phyloP scores from a whole-genome alignment of 2,797 vertebrate genomes.

The Sebastes nivosus region DNA sequence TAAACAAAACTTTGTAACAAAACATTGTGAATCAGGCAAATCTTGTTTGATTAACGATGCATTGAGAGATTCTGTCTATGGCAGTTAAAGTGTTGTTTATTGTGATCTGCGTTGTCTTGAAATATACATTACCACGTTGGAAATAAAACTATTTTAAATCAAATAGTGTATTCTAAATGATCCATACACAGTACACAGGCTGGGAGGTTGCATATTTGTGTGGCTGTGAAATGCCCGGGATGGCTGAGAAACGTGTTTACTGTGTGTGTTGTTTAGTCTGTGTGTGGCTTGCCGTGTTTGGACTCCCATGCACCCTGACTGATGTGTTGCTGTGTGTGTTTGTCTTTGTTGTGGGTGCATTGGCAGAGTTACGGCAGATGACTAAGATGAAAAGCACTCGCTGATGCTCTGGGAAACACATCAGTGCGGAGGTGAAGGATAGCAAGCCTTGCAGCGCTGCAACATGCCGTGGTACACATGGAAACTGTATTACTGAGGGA shows the following conservation, averaged over 20 bases:
- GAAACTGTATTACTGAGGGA: not conserved
- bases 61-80: not conserved
- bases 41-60: not conserved
- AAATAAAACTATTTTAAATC: not conserved
- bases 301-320: constrained; percentile 18
- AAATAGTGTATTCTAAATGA: not conserved
- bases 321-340: constrained; percentile 19
- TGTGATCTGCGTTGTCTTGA: not conserved
- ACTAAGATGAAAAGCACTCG: constrained; percentile 39
- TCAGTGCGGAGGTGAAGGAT: constrained; percentile 1
- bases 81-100: not conserved
- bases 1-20: not conserved
- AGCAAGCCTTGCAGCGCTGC: not conserved
- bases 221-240: not conserved
- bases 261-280: constrained; percentile 51
- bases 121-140: not conserved
- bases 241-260: constrained; percentile 10
- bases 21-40: not conserved
- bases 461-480: not conserved
- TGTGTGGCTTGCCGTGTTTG: constrained; percentile 31
- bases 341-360: constrained; percentile 40
- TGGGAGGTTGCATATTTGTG: not conserved
- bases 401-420: constrained; percentile 32
- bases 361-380: constrained; percentile 21
- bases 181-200: not conserved